Evolutionary conservation across 2,113 vertebrate genomes (phyloP), one percentile per base, ranked within the genome.

Genomic region (Callochromis pleurospilus): DNA sequence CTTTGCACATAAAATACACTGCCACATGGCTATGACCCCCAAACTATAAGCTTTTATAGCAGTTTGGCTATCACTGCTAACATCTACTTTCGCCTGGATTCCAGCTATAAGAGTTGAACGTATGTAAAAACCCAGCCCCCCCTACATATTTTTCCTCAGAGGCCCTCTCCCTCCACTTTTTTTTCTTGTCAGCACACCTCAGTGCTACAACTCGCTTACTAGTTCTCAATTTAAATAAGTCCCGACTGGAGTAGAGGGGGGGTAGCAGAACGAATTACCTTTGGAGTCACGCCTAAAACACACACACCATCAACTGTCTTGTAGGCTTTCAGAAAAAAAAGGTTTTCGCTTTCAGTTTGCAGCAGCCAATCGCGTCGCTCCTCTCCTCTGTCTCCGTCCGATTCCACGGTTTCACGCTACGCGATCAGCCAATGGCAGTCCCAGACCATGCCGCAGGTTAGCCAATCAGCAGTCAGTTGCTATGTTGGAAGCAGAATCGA

Each of bases 401-500:
- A 93, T 54, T 91, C 82, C 89, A 82, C 80, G 33, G 80, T 80
- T 62, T 95, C 91, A 93, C 88, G 83, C 91, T 80, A 26, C 65
- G 5, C n/a, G 2, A 5, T 1, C 86, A 49, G 33, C 95, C 94
- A 96, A 96, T 95, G n/a, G 36, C 51, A 91, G 70, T 19, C 5
- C 55, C 36, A 2, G 80, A 87, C 54, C 55, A 58, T 29, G 51
- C 85, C 5, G 21, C 1, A 47, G 21, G 6, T 36, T 42, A 79
- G 58, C 95, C 95, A 96, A 95, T 95, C 94, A 84, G 81, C 56
- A 62, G 7, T 19, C 89, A 95, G 95, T 96, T 96, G 95, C 95
- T 95, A 96, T 94, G 95, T 94, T 47, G 81, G 90, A 93, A 88
- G 95, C 89, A 95, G 95, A 95, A 94, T 96, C 94, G 92, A 94